These are phyloP conservation scores for Omphaloscelis lunosa DNA, from an alignment of 2,888 invertebrate species.

Conservation along the genomic window DNA sequence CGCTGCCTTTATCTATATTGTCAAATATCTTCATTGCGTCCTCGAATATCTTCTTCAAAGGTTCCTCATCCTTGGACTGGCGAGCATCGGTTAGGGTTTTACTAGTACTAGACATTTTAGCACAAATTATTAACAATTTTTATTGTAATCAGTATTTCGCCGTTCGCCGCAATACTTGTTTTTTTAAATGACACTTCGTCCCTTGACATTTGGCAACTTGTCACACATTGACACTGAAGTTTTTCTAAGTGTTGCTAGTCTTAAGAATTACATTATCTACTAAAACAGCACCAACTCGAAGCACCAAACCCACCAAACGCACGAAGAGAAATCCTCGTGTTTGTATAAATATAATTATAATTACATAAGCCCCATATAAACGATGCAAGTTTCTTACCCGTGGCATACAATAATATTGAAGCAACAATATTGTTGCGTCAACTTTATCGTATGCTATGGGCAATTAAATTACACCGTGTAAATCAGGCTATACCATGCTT, in stretches of 20 bases:
- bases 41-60: conserved; percentile 90
- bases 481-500: no score
- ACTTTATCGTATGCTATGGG: no score
- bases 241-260: conserved; percentile 22
- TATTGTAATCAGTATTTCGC: conserved; percentile 21
- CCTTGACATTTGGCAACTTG: not conserved
- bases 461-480: no score
- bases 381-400: no score
- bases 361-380: no score
- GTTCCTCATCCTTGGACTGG: conserved; percentile 80
- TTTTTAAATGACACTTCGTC: conserved; percentile 32
- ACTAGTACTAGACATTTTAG: conserved; percentile 44
- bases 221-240: not conserved
- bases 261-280: not conserved
- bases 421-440: no score
- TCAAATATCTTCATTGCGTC: conserved; percentile 93
- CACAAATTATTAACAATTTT: conserved; percentile 6
- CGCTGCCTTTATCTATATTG: conserved; percentile 91
- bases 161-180: conserved; percentile 36
- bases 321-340: not conserved
- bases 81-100: conserved; percentile 77
- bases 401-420: no score
- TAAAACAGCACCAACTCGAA: not conserved
- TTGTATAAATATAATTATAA: not conserved
- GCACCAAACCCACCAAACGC: not conserved